Base-by-base conservation (phyloP, 2,888 invertebrate species). In the Meliscaeva auricollis region DNA sequence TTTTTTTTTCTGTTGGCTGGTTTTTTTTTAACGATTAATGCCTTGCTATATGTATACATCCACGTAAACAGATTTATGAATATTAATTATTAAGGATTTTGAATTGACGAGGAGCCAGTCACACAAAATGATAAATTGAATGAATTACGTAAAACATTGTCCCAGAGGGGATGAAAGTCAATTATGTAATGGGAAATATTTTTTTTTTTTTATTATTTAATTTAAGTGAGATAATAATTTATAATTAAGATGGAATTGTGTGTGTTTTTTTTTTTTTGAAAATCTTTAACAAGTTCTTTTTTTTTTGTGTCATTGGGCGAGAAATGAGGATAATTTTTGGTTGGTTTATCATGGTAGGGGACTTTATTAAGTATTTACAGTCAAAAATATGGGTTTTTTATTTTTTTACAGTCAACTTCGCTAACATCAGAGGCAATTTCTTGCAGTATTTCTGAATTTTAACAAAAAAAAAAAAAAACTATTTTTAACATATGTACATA, bases 31-130 rank as follows among this genome's bases (percentile, higher is more conserved):
- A 64, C 66, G 64, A 68, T 38, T 58, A 35, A 15, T 38, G 38
- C 38, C 13, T 38, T 38, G 9, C 13, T 38, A 13, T 13, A 6
- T 9, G 17, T 44, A 6, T 50, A 26, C 7, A 22, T n/a, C 0
- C 66, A 3, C 30, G 13, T 56, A 79, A 80, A 85, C 76, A 75
- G 81, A 81, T 85, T 77, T 81, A 85, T 85, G 84, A 80, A 80
- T 85, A 85, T 69, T 77, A 81, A 81, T 85, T 68, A 58, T 30
- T 30, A 30, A 46, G 79, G 75, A 76, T 85, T 75, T 70, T 38
- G 32, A 44, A 44, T 50, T 70, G 74, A 74, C 38, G 38, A 54
- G 69, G 48, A 52, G 9, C 35, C 70, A 58, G 58, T 58, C 58
- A 58, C 46, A 52, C 26, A 41, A 68, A 35, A 44, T 35, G 64